Conservation (phyloP, 53 echinoderm and acorn worm species). For the Echinarachnius parma region DNA sequence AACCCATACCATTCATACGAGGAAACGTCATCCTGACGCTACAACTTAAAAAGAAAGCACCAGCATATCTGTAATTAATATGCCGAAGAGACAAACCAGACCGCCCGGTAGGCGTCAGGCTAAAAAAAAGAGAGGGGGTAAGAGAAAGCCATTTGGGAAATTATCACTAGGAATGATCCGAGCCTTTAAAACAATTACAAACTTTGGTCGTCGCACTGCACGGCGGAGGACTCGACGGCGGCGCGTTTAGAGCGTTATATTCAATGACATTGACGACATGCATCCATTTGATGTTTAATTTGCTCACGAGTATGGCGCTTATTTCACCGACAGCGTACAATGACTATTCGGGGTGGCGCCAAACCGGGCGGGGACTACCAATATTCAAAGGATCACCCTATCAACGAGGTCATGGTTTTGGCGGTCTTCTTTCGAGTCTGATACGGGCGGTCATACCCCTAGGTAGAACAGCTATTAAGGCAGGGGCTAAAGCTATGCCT, state of each 20-base stretch:
- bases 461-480: neutral
- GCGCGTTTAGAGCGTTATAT: too few species aligned
- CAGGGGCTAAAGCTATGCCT: neutral
- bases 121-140: neutral
- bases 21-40: constrained; percentile 7
- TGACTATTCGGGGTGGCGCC: constrained; percentile 18
- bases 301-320: neutral
- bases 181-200: neutral
- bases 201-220: too few species aligned
- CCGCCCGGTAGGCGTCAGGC: neutral
- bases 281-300: too few species aligned
- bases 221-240: too few species aligned
- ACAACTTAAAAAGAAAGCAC: constrained; percentile 56
- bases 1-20: constrained; percentile 26
- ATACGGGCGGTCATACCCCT: constrained; percentile 29
- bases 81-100: neutral
- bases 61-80: constrained; percentile 8
- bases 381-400: constrained; percentile 32
- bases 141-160: neutral
- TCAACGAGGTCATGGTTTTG: constrained; percentile 32
- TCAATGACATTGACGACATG: too few species aligned
- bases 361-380: constrained; percentile 33
- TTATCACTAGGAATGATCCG: neutral
- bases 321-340: constrained; percentile 6
- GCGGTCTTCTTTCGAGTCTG: constrained; percentile 36